These are phyloP conservation scores for Trachymyrmex cornetzi DNA, from an alignment of 1,140 invertebrate genomes.

Conservation along the genomic window DNA sequence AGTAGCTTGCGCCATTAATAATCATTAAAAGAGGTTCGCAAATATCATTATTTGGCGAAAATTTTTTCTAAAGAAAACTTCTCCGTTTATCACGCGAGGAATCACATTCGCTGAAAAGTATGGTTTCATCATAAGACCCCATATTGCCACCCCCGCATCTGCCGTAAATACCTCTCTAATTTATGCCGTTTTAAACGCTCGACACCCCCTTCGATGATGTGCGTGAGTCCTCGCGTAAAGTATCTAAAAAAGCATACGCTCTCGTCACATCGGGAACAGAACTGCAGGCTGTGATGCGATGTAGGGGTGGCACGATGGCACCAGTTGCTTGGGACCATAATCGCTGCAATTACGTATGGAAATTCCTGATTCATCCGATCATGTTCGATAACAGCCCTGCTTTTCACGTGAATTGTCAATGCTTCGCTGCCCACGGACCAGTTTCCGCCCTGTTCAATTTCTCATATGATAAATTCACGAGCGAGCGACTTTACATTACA, in stretches of 20 bases:
- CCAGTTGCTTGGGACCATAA: slow-evolving; percentile 83
- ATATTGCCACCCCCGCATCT: slow-evolving; percentile 81
- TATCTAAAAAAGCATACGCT: slow-evolving; percentile 53
- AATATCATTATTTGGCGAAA: not conserved
- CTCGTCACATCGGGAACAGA: slow-evolving; percentile 27
- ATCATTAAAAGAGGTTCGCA: not conserved
- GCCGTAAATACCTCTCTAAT: slow-evolving; percentile 80
- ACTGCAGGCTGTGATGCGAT: slow-evolving; percentile 67
- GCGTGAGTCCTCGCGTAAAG: slow-evolving; percentile 33
- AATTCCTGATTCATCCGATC: slow-evolving; percentile 85
- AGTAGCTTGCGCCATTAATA: not conserved
- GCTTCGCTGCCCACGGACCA: slow-evolving; percentile 25
- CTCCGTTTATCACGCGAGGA: not conserved
- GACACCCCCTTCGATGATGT: slow-evolving; percentile 76
- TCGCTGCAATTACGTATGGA: slow-evolving; percentile 85
- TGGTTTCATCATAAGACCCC: slow-evolving; percentile 63
- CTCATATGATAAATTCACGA: not conserved
- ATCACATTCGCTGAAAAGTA: slow-evolving; percentile 74
- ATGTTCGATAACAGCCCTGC: slow-evolving; percentile 69
- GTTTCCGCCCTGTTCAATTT: not conserved
- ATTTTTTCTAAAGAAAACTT: not conserved
- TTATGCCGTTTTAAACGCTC: slow-evolving; percentile 83
- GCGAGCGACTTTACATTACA: not conserved
- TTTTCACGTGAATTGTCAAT: slow-evolving; percentile 70
- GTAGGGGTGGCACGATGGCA: slow-evolving; percentile 67